A percentile compares a stretch with the other conserved stretches of the same genome.
Conservation (phyloP, 2,797 vertebrate species). For the Callimico goeldii region DNA sequence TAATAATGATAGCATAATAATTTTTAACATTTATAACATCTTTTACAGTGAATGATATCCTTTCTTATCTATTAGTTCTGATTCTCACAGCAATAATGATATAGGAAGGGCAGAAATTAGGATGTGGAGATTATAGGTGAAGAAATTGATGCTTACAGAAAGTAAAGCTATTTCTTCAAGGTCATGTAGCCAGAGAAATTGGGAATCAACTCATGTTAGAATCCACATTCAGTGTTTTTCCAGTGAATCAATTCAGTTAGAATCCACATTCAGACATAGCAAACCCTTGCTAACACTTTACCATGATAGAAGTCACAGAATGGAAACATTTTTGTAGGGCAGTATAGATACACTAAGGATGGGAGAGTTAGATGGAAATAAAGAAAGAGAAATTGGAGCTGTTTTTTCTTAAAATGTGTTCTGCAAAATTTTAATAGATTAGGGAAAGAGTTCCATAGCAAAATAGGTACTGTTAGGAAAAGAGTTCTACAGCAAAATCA, state of each 20-base stretch:
- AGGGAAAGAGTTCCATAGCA: not conserved
- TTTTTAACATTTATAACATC: not conserved
- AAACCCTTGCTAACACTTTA: not conserved
- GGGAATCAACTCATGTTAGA: not conserved
- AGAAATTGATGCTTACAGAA: not conserved
- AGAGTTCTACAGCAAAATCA: not conserved
- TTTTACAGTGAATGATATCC: not conserved
- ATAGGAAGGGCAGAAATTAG: not conserved
- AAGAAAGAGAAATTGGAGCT: not conserved
- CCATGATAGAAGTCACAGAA: not conserved
- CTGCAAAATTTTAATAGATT: not conserved
- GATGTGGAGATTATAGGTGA: not conserved
- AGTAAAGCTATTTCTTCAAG: slow-evolving; percentile 18
- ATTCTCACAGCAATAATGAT: not conserved
- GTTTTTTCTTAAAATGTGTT: not conserved
- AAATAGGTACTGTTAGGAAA: not conserved
- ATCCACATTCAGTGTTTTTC: not conserved
- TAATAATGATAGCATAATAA: not conserved
- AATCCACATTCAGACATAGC: not conserved
- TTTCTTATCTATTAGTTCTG: not conserved
- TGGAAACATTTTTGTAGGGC: not conserved
- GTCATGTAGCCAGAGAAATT: not conserved
- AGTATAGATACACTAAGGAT: not conserved
- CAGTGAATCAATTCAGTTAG: not conserved
- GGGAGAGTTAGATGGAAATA: not conserved